Conservation (phyloP, 1,140 invertebrate species). For the Coboldia fuscipes region DNA sequence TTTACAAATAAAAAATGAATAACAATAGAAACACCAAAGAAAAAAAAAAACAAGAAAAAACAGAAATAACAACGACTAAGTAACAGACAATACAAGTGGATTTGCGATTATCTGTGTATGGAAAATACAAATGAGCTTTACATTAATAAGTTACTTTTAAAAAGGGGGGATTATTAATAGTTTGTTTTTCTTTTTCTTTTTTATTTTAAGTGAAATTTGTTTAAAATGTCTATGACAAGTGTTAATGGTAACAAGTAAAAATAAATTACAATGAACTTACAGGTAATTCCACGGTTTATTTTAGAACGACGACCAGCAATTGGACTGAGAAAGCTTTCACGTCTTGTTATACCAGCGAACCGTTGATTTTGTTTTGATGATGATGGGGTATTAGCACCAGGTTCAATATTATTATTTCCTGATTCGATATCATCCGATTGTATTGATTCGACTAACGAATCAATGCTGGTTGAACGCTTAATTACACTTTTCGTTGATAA, state of each 20-base stretch:
- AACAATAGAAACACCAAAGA: not conserved
- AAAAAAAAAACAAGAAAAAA: not conserved
- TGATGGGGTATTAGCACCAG: not conserved
- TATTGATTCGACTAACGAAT: conserved; percentile 45
- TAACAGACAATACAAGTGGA: too few relatives aligned
- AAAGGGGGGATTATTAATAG: too few relatives aligned
- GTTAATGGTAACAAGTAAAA: not conserved
- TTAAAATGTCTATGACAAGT: not conserved
- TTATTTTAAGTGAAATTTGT: too few relatives aligned
- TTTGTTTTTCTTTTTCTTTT: not conserved
- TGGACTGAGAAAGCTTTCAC: conserved; percentile 40
- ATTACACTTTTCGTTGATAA: conserved; percentile 25
- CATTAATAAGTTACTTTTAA: too few relatives aligned
- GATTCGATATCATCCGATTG: conserved; percentile 4
- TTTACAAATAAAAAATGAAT: not conserved
- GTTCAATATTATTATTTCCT: too few relatives aligned
- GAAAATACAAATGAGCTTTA: too few relatives aligned
- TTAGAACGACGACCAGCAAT: conserved; percentile 48
- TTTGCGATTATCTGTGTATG: too few relatives aligned
- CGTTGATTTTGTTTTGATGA: not conserved
- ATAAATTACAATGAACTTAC: conserved; percentile 31
- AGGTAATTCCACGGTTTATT: conserved; percentile 41
- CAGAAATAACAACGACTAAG: not conserved
- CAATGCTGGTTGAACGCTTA: conserved; percentile 59
- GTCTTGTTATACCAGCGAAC: conserved; percentile 12